Evolutionary conservation across 2,888 invertebrate genomes (phyloP).

Genomic region (Drosophila neotestacea): DNA sequence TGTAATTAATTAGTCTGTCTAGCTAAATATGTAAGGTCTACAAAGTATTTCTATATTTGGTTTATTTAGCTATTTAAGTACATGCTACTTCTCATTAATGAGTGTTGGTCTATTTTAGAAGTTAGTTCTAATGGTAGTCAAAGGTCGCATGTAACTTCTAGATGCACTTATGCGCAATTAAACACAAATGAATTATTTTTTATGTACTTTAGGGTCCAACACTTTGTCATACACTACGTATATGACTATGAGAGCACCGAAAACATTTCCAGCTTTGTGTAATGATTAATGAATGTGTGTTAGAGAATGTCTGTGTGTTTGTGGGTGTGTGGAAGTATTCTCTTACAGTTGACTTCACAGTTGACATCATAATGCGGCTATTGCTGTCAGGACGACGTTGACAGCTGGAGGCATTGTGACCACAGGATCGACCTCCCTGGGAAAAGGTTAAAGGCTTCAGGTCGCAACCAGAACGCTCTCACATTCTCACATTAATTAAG

Average conservation of each 20-base stretch:
- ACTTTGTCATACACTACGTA: slow-evolving; percentile 14
- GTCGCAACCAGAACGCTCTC: slow-evolving; percentile 25
- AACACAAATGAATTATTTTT: slow-evolving; percentile 62
- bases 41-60: neutral
- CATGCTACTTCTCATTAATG: neutral
- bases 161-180: slow-evolving; percentile 64
- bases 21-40: neutral
- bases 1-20: slow-evolving; percentile 6
- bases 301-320: neutral
- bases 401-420: slow-evolving; percentile 52
- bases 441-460: slow-evolving; percentile 47
- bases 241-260: slow-evolving; percentile 60
- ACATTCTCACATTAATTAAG: slow-evolving; percentile 44
- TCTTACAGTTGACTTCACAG: slow-evolving; percentile 66
- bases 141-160: neutral
- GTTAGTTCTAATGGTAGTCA: neutral
- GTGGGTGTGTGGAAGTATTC: slow-evolving; percentile 17
- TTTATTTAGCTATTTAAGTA: neutral
- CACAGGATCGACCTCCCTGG: slow-evolving; percentile 13
- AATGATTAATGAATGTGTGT: slow-evolving; percentile 69
- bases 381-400: slow-evolving; percentile 65
- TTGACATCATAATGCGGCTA: slow-evolving; percentile 75
- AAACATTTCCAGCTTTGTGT: slow-evolving; percentile 49
- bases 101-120: neutral
- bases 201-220: slow-evolving; percentile 28